Evolutionary conservation across 2,888 invertebrate species (phyloP).

Genomic region (Brachyopa scutellaris): DNA sequence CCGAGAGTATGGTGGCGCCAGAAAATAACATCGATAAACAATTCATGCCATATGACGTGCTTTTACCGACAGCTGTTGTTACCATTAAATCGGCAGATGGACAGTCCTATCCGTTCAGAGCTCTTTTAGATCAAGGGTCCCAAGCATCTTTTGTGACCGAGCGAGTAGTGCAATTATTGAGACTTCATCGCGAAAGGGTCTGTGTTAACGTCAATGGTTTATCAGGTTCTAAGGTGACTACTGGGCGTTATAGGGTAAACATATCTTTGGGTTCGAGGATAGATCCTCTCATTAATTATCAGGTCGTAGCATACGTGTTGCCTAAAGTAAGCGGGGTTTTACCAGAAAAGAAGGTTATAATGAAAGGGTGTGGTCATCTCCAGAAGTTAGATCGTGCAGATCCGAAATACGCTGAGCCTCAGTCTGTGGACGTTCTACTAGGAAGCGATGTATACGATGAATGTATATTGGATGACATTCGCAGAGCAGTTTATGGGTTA

Average conservation of each 20-base stretch:
- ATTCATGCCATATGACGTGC: not conserved
- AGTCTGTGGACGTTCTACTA: not conserved
- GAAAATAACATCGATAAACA: not conserved
- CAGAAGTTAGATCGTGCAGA: not conserved
- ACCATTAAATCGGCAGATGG: not conserved
- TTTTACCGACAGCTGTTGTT: slow-evolving; percentile 8
- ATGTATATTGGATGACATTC: not conserved
- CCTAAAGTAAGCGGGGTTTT: slow-evolving; percentile 9
- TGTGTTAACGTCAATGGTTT: slow-evolving; percentile 6
- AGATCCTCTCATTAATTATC: not conserved
- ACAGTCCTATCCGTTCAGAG: not conserved
- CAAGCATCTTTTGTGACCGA: slow-evolving; percentile 24
- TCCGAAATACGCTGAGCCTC: slow-evolving; percentile 13
- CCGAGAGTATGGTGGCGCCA: not conserved
- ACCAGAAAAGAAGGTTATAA: not conserved
- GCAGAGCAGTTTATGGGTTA: not conserved
- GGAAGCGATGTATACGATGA: slow-evolving; percentile 9
- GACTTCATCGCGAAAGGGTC: not conserved
- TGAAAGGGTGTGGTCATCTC: not conserved
- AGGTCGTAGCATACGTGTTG: slow-evolving; percentile 6
- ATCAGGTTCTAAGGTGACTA: not conserved
- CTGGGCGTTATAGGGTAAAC: not conserved
- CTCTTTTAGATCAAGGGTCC: slow-evolving; percentile 25
- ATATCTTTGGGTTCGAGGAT: not conserved
- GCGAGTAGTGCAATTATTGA: slow-evolving; percentile 12